These are phyloP conservation scores for Rhagoletis zephyria DNA, from an alignment of 1,140 invertebrate genomes.

Conservation along the genomic window DNA sequence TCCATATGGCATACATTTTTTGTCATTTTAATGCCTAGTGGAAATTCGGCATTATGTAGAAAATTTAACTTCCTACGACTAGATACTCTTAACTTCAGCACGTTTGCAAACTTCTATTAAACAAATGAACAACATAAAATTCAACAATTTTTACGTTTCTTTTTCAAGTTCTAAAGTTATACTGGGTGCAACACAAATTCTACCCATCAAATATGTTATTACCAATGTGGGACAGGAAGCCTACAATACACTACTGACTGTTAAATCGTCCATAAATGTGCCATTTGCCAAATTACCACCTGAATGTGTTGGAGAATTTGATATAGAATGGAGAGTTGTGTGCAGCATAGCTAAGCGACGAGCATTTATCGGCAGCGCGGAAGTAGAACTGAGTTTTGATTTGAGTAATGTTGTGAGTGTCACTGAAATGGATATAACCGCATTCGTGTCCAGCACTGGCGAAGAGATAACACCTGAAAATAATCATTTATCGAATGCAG, in stretches of 20 bases:
- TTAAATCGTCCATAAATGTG: slow-evolving; percentile 62
- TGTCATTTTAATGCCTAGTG: no score
- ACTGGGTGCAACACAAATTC: slow-evolving; percentile 62
- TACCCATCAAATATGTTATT: slow-evolving; percentile 62
- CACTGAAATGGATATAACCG: background rate
- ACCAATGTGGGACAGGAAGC: slow-evolving; percentile 67
- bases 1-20: no score
- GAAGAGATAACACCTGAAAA: background rate
- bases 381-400: background rate
- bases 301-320: slow-evolving; percentile 58
- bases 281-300: slow-evolving; percentile 65
- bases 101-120: no score
- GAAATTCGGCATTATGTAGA: no score
- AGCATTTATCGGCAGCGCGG: background rate
- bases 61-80: no score
- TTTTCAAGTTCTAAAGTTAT: slow-evolving; percentile 21
- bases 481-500: background rate
- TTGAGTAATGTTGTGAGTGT: background rate
- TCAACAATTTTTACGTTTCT: no score
- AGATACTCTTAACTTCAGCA: no score
- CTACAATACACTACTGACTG: slow-evolving; percentile 62
- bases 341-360: background rate
- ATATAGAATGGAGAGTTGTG: background rate
- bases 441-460: slow-evolving; percentile 28
- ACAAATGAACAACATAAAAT: no score